Conservation (phyloP, 2,113 vertebrate species). For the Mesocricetus auratus region DNA sequence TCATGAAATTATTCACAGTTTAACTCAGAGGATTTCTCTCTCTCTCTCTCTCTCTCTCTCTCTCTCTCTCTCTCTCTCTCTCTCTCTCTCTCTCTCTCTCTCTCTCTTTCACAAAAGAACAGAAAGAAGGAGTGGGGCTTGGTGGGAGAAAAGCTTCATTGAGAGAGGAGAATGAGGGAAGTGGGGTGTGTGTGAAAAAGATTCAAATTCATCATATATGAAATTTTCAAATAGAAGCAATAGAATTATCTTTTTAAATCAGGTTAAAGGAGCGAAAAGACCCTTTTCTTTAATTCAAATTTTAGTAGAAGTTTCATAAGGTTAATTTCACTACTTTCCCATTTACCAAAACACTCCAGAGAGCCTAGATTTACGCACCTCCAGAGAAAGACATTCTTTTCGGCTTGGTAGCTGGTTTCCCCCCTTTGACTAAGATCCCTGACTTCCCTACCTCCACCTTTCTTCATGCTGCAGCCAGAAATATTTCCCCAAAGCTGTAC, state of each 20-base stretch:
- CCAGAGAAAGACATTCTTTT: not conserved
- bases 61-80: not conserved
- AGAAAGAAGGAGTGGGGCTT: not conserved
- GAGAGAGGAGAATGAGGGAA: not conserved
- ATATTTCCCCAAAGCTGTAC: not conserved
- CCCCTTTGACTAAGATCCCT: not conserved
- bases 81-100: not conserved
- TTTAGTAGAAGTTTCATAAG: not conserved
- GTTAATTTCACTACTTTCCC: not conserved
- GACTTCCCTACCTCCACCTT: fast-evolving
- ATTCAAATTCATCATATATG: not conserved
- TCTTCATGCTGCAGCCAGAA: not conserved
- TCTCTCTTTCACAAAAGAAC: not conserved
- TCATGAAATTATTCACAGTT: not conserved
- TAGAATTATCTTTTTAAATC: not conserved
- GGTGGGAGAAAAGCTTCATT: not conserved
- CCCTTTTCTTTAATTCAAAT: not conserved
- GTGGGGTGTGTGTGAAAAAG: not conserved
- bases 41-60: not conserved
- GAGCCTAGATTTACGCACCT: not conserved
- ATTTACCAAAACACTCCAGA: not conserved
- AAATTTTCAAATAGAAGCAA: not conserved
- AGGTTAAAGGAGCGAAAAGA: not conserved
- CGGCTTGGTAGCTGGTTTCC: not conserved
- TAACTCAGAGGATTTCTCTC: not conserved